These are phyloP conservation scores for Meandrina meandrites DNA, from an alignment of 92 coral and sea anemone genomes.

Conservation along the genomic window DNA sequence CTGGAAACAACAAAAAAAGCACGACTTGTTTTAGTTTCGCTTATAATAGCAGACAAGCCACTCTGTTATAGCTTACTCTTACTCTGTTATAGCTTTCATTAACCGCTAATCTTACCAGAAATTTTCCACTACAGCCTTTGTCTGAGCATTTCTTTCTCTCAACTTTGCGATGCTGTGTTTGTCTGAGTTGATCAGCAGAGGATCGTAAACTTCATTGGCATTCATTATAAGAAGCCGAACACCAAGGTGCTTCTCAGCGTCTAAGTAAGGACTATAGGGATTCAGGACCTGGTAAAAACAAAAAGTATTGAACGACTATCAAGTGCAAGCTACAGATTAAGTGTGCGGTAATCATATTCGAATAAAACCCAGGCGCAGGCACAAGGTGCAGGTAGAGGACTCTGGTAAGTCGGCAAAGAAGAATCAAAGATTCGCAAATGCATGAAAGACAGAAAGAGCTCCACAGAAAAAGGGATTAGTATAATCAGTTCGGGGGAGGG, in stretches of 20 bases:
- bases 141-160: slow-evolving; percentile 86
- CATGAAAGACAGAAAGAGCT: not conserved
- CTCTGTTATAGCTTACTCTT: no score
- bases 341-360: not conserved
- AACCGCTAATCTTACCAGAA: slow-evolving; percentile 60
- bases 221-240: slow-evolving; percentile 80
- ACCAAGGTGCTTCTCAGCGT: slow-evolving; percentile 88
- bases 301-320: not conserved
- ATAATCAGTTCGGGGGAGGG: not conserved
- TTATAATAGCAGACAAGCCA: no score
- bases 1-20: not conserved
- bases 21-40: not conserved
- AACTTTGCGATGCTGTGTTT: slow-evolving; percentile 86
- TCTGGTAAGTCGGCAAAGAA: not conserved
- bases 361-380: no score
- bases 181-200: slow-evolving; percentile 77
- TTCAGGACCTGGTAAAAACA: slow-evolving; percentile 64
- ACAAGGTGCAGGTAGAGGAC: no score
- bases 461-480: not conserved
- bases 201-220: slow-evolving; percentile 92
- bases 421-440: not conserved
- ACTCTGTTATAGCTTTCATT: no score
- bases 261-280: slow-evolving; percentile 86
- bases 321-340: not conserved
- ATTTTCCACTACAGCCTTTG: slow-evolving; percentile 63